phyloP scores from a whole-genome alignment of 2,797 vertebrate species.

The Eurystomus glaucurus region DNA sequence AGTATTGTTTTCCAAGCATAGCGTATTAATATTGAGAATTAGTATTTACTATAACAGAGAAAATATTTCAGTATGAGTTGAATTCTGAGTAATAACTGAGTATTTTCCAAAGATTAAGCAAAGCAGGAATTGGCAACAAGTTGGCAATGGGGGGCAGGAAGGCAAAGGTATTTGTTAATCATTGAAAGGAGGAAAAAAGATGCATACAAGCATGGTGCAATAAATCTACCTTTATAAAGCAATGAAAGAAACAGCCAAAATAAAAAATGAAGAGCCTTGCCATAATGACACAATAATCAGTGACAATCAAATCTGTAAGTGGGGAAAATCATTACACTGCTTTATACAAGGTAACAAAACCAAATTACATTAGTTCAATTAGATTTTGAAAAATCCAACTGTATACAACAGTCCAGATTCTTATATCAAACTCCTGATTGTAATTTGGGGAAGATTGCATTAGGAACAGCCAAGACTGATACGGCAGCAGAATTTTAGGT shows the following conservation, averaged over 20 bases:
- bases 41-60: neutral
- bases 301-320: neutral
- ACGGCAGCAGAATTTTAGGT: neutral
- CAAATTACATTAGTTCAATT: neutral
- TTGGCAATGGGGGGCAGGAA: neutral
- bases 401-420: neutral
- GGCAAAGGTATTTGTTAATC: neutral
- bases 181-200: neutral
- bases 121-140: neutral
- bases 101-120: neutral
- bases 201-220: neutral
- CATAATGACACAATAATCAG: neutral
- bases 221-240: conserved; percentile 8
- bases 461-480: neutral
- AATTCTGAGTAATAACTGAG: neutral
- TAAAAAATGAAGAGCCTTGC: neutral
- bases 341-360: neutral
- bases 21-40: neutral
- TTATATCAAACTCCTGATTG: neutral
- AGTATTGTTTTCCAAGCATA: neutral
- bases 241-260: conserved; percentile 4
- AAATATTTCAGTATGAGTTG: neutral
- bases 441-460: neutral
- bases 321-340: neutral
- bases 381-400: neutral